Conservation (phyloP, 1,140 invertebrate genomes). For the Samia ricini region DNA sequence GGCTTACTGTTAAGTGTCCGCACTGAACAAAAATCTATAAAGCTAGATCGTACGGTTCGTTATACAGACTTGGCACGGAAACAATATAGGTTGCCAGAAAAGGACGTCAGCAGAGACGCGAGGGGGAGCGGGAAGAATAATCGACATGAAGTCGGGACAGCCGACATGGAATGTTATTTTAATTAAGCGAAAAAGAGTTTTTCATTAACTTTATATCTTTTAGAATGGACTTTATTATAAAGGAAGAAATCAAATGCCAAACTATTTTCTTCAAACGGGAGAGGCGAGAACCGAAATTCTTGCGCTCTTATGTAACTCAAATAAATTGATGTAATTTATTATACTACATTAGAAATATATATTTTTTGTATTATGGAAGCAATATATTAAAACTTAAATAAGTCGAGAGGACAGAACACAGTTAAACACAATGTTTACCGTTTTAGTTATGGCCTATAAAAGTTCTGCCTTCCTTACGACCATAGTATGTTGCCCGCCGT, state of each 20-base stretch:
- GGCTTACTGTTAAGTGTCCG: constrained; percentile 10
- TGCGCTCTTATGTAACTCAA: not conserved
- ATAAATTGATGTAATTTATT: not conserved
- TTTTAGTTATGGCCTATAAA: constrained; percentile 8
- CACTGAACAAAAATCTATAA: constrained; percentile 33
- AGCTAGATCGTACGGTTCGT: constrained; percentile 42
- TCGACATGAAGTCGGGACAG: constrained; percentile 30
- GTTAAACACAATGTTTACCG: constrained; percentile 9
- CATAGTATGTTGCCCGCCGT: not conserved
- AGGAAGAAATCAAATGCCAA: not conserved
- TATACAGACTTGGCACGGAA: constrained; percentile 50
- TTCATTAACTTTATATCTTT: not conserved
- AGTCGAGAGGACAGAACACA: not conserved
- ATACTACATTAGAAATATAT: not conserved
- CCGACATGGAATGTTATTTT: constrained; percentile 35
- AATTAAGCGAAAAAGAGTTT: constrained; percentile 27
- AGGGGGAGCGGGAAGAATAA: constrained; percentile 38
- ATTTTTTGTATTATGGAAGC: not conserved
- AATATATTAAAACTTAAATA: not conserved
- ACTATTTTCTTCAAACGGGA: not conserved
- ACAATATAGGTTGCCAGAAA: constrained; percentile 51
- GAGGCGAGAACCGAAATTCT: not conserved
- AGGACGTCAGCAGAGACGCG: constrained; percentile 35
- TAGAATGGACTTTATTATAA: not conserved
- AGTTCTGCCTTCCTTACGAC: constrained; percentile 5